Base-by-base conservation (phyloP, 2,888 invertebrate species). In the Cistogaster globosa region DNA sequence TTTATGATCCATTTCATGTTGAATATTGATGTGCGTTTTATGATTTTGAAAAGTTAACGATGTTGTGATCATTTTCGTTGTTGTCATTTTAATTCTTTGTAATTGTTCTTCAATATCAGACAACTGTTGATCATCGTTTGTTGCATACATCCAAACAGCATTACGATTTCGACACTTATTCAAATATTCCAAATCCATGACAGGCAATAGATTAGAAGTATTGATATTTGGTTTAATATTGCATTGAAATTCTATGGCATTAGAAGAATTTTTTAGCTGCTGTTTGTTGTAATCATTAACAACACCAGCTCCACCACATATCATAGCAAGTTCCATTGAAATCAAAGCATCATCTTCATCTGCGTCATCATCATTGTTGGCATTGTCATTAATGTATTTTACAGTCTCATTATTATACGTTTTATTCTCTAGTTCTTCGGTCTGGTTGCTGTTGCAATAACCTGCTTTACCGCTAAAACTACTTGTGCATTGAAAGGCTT, bases 61-160 rank as follows among this genome's bases (percentile, higher is more conserved):
- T 65, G 57, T 20, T 60, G 65, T 12, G 22, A 65, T 48, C 45
- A 60, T 53, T 51, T 51, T 18, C 38, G 74, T 45, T 12, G 68
- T 20, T 71, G 65, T 71, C 69, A 58, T 55, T 74, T 89, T 87
- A 83, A 91, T 89, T 87, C 88, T 90, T 79, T 92, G 91, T 88
- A 92, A 88, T 89, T 92, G 91, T 88, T 92, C 92, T 86, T 92
- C 92, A 87, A 92, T 92, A 90, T 92, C 92, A 87, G 92, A 92
- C 84, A 92, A 86, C 87, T 90, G 91, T 71, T 91, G 89, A 88
- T 92, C 92, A 86, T 91, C 91, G 22, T 88, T 87, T 90, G 90
- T 88, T 84, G 85, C 85, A 71, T 91, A 89, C 77, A 92, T 89
- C 91, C 93, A 92, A 45, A 92, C 87, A 4, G 91, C 89, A 81